phyloP scores from a whole-genome alignment of 2,888 invertebrate genomes.

The Amorpha juglandis region DNA sequence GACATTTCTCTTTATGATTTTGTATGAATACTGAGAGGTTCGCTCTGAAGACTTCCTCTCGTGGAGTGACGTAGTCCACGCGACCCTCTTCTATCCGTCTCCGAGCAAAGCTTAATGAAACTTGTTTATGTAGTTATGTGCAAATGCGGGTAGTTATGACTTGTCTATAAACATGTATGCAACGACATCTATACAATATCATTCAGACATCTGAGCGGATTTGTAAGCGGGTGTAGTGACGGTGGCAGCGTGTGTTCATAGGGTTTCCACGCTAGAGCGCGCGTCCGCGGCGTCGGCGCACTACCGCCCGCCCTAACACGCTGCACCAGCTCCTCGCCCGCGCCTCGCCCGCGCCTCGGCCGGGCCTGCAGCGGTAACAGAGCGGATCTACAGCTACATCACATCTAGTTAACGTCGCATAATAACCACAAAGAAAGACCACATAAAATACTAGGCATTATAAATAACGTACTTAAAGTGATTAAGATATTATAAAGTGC shows the following conservation, averaged over 20 bases:
- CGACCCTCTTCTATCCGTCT: not conserved
- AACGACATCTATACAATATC: not conserved
- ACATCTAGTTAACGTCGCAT: not conserved
- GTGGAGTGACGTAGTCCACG: too few relatives aligned
- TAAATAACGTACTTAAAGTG: not conserved
- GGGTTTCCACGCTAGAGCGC: conserved; percentile 74
- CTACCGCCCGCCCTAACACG: conserved; percentile 54
- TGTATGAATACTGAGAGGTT: not conserved
- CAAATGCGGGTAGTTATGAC: too few relatives aligned
- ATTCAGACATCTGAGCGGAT: not conserved
- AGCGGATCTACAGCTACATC: too few relatives aligned
- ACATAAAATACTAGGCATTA: too few relatives aligned
- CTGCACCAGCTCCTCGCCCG: not conserved
- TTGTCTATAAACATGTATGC: not conserved
- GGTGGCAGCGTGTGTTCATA: conserved; percentile 44
- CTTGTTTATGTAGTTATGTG: too few relatives aligned
- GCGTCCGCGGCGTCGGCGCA: conserved; percentile 42
- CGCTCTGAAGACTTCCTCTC: not conserved
- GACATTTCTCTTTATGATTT: too few relatives aligned
- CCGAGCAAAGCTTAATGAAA: not conserved
- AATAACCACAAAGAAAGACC: not conserved
- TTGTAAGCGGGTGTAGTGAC: not conserved
- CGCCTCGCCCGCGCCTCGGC: not conserved
- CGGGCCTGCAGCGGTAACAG: not conserved
- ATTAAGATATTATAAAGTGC: not conserved